Evolutionary conservation across 2,797 vertebrate species (phyloP), one percentile per base, ranked within the genome.

Genomic region (Enteromius thamalakanensis): DNA sequence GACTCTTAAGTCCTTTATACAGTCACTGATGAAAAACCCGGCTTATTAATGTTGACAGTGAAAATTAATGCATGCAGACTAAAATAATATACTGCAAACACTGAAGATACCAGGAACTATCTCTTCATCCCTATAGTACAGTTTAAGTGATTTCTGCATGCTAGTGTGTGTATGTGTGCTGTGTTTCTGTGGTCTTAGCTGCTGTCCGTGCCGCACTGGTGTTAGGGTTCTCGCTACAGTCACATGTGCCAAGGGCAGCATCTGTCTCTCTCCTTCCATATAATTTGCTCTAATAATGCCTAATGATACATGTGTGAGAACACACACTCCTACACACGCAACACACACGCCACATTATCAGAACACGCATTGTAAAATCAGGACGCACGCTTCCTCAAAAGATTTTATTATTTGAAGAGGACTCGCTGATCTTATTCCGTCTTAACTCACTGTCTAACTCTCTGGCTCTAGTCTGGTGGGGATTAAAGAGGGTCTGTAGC

Each of bases 261-360:
- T 93, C 92, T 92, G 92, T 92, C 79, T 74, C 70, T 91, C 80
- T 90, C 84, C 85, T 86, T 87, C 89, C 90, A 84, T 93, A 87
- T 94, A 93, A 94, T 94, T 93, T 92, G 88, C 89, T 62, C 88
- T 93, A 93, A 93, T 93, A 92, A 92, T 17, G 87, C 86, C 89
- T 93, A 93, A 92, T 93, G 91, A 93, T 92, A 91, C 90, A 87
- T 75, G 85, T 79, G 83, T 90, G 88, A 89, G 89, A 77, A 81
- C 82, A 88, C 86, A 88, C 32, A 60, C 53, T 83, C 78, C 71
- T 76, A 78, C 55, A 76, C 49, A 77, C 45, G 69, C 79, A 82
- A 65, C 32, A 55, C 40, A 11, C 42, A 53, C n/a, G 81, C 40
- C 37, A 62, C 47, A 55, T 82, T 67, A 84, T 69, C 49, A 55